Base-by-base conservation (phyloP, 2,113 vertebrate species). In the Picathartes gymnocephalus region DNA sequence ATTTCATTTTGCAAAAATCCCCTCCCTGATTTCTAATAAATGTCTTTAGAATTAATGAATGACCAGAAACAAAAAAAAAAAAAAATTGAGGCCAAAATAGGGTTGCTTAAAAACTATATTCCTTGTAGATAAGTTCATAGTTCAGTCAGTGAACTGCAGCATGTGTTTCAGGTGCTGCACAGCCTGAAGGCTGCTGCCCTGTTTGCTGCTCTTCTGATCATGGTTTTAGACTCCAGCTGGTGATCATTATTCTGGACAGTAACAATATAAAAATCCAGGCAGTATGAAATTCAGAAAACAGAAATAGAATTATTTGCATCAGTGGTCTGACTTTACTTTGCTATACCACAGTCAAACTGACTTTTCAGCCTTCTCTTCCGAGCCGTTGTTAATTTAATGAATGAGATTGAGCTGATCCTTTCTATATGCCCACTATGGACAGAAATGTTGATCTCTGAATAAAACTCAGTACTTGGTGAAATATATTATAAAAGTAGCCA, bases 161-260 rank as follows among this genome's bases (percentile, higher is more conserved):
- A 79, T 35, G 17, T 72, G 62, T 82, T 95, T 95, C 90, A 95
- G 90, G 93, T 85, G 74, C 81, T 91, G 35, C 42, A 54, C 65
- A 85, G 89, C 58, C 87, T 85, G 65, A 53, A 95, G 54, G 66
- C 48, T 93, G 51, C 40, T 86, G 71, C 54, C 27, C 20, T 62
- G 12, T 58, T 92, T 86, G 81, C 58, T 81, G 53, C 45, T 87
- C 73, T 94, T 95, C 81, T 91, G 66, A 92, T 89, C 45, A 53
- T 10, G 19, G 33, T 73, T 95, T 95, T 87, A 80, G 68, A 44
- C 54, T 88, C 42, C 90, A 94, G 74, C 62, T 95, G 92, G 81
- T 88, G 74, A 91, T 87, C 47, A 68, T 95, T 95, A 95, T 60
- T 89, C 62, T 73, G 58, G 27, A 93, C 66, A 91, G 42, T 66